Evolutionary conservation across 2,888 invertebrate species (phyloP), one percentile per base, ranked within the genome.

Genomic region (Julus scanicus): DNA sequence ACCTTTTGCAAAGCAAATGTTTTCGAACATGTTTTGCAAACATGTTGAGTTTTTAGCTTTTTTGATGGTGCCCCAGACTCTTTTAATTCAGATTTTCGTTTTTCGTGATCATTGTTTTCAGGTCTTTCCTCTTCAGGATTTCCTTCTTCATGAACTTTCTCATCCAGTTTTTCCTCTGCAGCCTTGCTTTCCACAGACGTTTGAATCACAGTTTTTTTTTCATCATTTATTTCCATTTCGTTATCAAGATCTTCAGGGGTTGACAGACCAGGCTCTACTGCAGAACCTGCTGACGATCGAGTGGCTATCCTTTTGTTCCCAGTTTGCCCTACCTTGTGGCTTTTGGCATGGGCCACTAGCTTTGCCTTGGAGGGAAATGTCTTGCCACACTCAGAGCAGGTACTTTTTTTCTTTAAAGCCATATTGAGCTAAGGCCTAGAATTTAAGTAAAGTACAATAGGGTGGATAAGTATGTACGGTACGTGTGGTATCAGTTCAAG

Each of bases 21-120:
- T 37, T 86, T 86, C 37, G 57, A 40, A 63, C 86, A 86, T 11
- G n/a, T 86, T 29, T 49, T 29, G 37, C 86, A 86, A 57, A 11
- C 29, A 44, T 48, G 49, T 29, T 85, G 85, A 40, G 1, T 44
- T 20, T 85, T 86, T 86, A 40, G 20, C 57, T 86, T 86, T 86
- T 63, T 86, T 29, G 86, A 44, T 44, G 85, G 9, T 29, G n/a
- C 3, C 4, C 29, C 29, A 2, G 85, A 44, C 13, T 85, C 29
- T 53, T 85, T 53, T 11, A 1, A 1, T 49, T 85, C 85, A 39
- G 20, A 9, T 85, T 85, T 85, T 44, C 49, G 85, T 44, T 85
- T 80, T 37, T 48, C 85, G 2, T 85, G n/a, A 40, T 40, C 44
- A 4, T 44, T 44, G 39, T n/a, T 20, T 39, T 49, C 85, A 85